Evolutionary conservation across 37 sponge, comb jelly and placozoan genomes (phyloP).

Genomic region (Petrosia ficiformis): DNA sequence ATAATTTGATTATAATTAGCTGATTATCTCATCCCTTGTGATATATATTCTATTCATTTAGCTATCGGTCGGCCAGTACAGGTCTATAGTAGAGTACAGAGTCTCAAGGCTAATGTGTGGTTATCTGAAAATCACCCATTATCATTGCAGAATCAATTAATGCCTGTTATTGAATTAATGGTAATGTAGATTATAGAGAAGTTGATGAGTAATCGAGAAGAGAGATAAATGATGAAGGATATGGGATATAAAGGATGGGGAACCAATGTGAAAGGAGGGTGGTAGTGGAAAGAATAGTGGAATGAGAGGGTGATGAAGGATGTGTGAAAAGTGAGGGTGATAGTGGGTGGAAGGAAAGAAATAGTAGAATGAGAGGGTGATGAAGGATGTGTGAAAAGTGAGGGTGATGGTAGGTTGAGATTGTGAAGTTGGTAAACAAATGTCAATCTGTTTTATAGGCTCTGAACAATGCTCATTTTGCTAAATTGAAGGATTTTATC

Average conservation of each 20-base stretch:
- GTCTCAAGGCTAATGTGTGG: conserved; percentile 91
- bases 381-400: no score
- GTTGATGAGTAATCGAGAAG: neutral
- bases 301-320: no score
- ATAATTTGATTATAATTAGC: no score
- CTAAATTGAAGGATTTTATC: conserved; percentile 92
- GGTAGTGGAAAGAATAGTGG: no score
- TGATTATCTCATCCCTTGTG: neutral
- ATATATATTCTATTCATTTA: conserved; percentile 9
- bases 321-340: no score
- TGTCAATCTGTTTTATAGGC: no score
- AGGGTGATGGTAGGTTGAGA: no score
- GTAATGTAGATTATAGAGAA: conserved; percentile 18
- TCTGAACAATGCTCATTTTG: conserved; percentile 87
- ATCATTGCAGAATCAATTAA: conserved; percentile 84
- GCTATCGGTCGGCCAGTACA: conserved; percentile 71
- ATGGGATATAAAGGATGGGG: no score
- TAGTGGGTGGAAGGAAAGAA: no score
- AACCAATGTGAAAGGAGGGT: no score
- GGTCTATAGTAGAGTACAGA: conserved; percentile 67
- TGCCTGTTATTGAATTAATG: conserved; percentile 92
- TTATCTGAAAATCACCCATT: conserved; percentile 89
- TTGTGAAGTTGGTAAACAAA: no score
- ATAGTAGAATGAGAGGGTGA: no score
- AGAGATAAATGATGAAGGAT: neutral